Base-by-base conservation (phyloP, 2,888 invertebrate species). In the Leptarthrus brevirostris region DNA sequence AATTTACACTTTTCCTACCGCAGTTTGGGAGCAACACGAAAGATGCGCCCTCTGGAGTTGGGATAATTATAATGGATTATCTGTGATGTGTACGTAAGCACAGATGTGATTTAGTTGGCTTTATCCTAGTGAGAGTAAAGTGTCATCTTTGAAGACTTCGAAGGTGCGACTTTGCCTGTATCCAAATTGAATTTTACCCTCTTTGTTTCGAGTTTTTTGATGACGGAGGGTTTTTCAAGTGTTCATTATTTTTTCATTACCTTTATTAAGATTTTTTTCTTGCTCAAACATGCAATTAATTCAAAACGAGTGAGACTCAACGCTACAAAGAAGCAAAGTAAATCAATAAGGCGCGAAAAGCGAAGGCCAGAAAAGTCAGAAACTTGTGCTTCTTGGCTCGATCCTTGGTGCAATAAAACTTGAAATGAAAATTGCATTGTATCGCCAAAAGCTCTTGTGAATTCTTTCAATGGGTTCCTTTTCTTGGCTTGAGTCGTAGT, bases 381-480 rank as follows among this genome's bases (percentile, higher is more conserved):
- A 64, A 64, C 64, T 64, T 64, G 44, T 44, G 47, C 44, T 8
- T 14, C 47, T 64, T 36, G 4, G 40, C 40, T 40, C 14, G 16
- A 14, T 44, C 36, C 44, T 64, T 14, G 14, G 16, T 64, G 64
- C 64, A 64, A 64, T 64, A 64, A 44, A 64, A 64, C 26, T 40
- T 26, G 12, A 44, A 22, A 64, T 64, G 64, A 64, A 64, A 64
- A 64, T 64, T 64, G 47, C 64, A 64, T 44, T 64, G 64, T 36
- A 64, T 14, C 24, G 36, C 24, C 24, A n/a, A 24, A 12, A 34
- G 58, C 20, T 34, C 36, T 36, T 40, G 36, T 64, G 64, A 44
- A 64, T 64, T 64, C 47, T 64, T 64, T 47, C 47, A 24, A 40
- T 64, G 64, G 44, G n/a, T 24, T 47, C 44, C 64, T 47, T 47